Base-by-base conservation (phyloP, 2,113 vertebrate species). In the Syngnathus typhle region DNA sequence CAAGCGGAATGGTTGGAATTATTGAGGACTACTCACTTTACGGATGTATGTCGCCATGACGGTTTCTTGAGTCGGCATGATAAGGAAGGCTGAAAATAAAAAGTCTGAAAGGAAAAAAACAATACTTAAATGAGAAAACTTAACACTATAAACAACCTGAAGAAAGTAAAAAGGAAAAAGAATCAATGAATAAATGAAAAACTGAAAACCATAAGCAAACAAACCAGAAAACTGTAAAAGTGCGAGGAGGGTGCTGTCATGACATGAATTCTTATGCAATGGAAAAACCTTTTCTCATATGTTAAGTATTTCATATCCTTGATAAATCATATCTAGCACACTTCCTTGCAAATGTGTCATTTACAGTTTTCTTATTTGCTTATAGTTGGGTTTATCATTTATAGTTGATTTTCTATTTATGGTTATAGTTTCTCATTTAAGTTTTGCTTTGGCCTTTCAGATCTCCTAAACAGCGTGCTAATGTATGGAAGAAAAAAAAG, bases 21-120 rank as follows among this genome's bases (percentile, higher is more conserved):
- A 71, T 56, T 60, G 67, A 67, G 77, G 73, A 60, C 77, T 82
- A 83, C 77, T 83, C 79, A 84, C 80, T 80, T 86, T 78, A 79
- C 37, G 7, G 75, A 65, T 84, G 76, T 72, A 80, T 82, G 78
- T 79, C 62, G 68, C 67, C 78, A 84, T 81, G 78, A 81, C 80
- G 77, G 63, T 82, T 87, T 79, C 81, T 78, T 77, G 81, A 82
- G 75, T 79, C 76, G 82, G 77, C 83, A 78, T 77, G 69, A 78
- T 81, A 79, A 84, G 69, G 74, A 81, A 82, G 68, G 81, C 80
- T 79, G 67, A 78, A 79, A 81, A 76, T 27, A 44, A 78, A 82
- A 82, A 68, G 72, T 78, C 77, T 79, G 74, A 79, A 80, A 82
- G 64, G 71, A 79, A 77, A 66, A 71, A 73, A 79, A 78, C 77